Conservation (phyloP, 2,113 vertebrate species). For the Phaethon lepturus region DNA sequence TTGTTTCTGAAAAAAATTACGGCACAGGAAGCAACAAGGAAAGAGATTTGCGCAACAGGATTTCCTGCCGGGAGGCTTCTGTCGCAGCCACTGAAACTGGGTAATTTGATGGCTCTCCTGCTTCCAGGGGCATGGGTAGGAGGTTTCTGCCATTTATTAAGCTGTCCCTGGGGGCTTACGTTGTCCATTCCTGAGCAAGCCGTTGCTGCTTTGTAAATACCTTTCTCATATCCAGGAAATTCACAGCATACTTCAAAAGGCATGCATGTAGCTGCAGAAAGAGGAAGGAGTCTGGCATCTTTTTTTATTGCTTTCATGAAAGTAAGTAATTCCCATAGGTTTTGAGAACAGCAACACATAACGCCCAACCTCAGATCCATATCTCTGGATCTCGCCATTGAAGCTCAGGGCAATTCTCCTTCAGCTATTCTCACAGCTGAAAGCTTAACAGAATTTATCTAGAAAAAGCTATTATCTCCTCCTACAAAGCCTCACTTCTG, state of each 20-base stretch:
- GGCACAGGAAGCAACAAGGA: constrained; percentile 7
- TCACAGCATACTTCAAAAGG: background rate
- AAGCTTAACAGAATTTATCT: background rate
- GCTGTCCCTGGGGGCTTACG: background rate
- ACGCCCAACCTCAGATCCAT: background rate
- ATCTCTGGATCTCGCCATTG: background rate
- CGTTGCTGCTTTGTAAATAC: background rate
- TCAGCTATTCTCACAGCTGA: background rate
- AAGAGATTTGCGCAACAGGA: constrained; percentile 9
- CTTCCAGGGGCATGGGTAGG: background rate
- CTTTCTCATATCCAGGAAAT: constrained; percentile 11
- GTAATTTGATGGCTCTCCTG: background rate
- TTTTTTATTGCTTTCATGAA: background rate
- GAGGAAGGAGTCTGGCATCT: background rate
- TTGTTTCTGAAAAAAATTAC: background rate
- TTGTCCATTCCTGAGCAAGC: background rate
- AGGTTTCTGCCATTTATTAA: background rate
- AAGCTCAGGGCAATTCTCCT: background rate
- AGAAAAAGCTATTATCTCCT: background rate
- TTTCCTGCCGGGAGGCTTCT: constrained; percentile 33
- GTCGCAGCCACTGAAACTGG: background rate
- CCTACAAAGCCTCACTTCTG: background rate
- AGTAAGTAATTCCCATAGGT: background rate
- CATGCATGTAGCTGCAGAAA: background rate
- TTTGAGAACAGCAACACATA: background rate